These are phyloP conservation scores for Epirrhoe alternata DNA, from an alignment of 2,888 invertebrate species.

Conservation along the genomic window DNA sequence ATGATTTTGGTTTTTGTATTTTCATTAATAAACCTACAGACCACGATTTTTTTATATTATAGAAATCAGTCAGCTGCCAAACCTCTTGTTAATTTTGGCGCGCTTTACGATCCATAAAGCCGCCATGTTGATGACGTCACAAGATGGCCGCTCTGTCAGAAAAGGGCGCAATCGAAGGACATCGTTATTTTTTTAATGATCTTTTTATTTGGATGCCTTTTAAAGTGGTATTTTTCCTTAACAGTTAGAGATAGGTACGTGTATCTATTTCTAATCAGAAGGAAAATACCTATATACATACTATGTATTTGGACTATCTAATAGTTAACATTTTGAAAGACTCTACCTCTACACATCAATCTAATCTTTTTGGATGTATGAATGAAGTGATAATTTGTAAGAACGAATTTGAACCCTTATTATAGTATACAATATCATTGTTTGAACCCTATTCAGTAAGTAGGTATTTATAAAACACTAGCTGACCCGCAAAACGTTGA, in stretches of 20 bases:
- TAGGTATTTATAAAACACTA: too few species aligned
- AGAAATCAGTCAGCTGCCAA: slow-evolving; percentile 75
- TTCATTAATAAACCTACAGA: slow-evolving; percentile 1
- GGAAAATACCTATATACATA: too few species aligned
- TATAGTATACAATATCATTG: too few species aligned
- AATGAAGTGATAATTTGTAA: too few species aligned
- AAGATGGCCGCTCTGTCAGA: slow-evolving; percentile 67
- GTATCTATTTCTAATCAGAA: neutral
- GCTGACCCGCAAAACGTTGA: too few species aligned
- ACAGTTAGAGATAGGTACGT: neutral
- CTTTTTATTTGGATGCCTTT: slow-evolving; percentile 47
- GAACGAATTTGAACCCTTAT: neutral
- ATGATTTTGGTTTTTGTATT: neutral
- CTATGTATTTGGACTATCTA: too few species aligned
- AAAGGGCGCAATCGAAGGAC: slow-evolving; percentile 63
- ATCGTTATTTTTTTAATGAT: slow-evolving; percentile 62
- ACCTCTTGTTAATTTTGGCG: slow-evolving; percentile 78
- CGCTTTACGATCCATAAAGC: slow-evolving; percentile 73
- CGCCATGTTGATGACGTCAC: slow-evolving; percentile 68
- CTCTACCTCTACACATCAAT: neutral
- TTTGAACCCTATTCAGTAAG: too few species aligned
- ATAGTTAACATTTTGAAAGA: neutral
- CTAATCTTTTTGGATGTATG: too few species aligned
- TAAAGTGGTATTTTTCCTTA: slow-evolving; percentile 11
- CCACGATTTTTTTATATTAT: slow-evolving; percentile 46